Conservation (phyloP, 2,113 vertebrate species). For the Oryzias melastigma region DNA sequence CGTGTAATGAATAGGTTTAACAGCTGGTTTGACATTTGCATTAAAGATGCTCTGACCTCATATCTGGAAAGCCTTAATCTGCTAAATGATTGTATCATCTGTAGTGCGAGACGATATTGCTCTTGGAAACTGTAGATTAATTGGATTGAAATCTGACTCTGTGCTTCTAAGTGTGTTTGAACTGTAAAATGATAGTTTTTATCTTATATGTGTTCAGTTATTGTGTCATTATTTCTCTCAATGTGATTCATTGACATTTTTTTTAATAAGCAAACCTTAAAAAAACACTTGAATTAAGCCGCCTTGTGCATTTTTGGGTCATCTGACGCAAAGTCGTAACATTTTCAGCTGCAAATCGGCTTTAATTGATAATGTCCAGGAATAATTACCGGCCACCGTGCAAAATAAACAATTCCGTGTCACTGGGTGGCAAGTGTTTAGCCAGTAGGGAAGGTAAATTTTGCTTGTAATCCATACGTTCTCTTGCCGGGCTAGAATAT, state of each 20-base stretch:
- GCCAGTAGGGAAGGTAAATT: conserved; percentile 61
- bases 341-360: conserved; percentile 55
- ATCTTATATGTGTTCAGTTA: conserved; percentile 44
- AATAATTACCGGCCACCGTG: conserved; percentile 60
- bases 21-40: conserved; percentile 52
- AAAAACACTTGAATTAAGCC: conserved; percentile 13
- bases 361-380: conserved; percentile 68
- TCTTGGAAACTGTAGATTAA: conserved; percentile 35
- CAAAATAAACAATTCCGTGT: conserved; percentile 73
- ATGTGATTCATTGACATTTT: not conserved
- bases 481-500: conserved; percentile 42
- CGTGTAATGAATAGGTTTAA: conserved; percentile 40
- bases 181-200: conserved; percentile 52
- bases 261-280: no score
- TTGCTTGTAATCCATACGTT: conserved; percentile 69
- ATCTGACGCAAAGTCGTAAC: conserved; percentile 12
- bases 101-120: conserved; percentile 17
- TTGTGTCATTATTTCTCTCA: conserved; percentile 1
- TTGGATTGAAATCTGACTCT: conserved; percentile 50
- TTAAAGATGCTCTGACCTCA: conserved; percentile 43
- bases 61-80: conserved; percentile 32
- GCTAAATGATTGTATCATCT: conserved; percentile 37
- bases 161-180: conserved; percentile 41
- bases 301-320: conserved; percentile 21
- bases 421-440: conserved; percentile 58